Conservation (phyloP, 2,113 vertebrate species). For the Corythaeola cristata region DNA sequence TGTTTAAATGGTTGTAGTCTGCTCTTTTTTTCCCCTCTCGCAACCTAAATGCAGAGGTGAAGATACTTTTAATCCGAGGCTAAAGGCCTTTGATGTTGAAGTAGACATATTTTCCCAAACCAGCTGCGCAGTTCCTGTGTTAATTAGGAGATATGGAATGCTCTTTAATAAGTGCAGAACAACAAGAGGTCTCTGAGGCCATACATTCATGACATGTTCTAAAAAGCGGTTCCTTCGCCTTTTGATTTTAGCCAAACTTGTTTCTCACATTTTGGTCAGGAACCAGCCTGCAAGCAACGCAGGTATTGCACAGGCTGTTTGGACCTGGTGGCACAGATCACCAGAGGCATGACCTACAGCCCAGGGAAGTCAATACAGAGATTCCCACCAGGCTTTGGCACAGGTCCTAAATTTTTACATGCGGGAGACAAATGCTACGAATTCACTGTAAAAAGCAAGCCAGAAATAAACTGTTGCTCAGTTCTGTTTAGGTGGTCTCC, state of each 20-base stretch:
- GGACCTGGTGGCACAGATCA: background rate
- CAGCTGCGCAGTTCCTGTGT: background rate
- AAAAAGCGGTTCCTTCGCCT: background rate
- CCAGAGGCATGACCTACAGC: background rate
- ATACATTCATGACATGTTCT: background rate
- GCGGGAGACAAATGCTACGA: background rate
- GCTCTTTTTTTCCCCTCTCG: background rate
- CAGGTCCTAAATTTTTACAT: background rate
- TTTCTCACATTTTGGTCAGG: background rate
- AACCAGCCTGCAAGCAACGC: background rate
- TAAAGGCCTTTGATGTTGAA: background rate
- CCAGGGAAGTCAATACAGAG: background rate
- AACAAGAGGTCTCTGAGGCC: background rate
- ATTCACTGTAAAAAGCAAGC: background rate
- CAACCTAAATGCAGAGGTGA: background rate
- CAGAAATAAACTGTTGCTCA: background rate
- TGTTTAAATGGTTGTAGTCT: background rate
- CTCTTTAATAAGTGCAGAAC: background rate
- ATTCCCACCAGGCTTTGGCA: background rate
- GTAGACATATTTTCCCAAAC: background rate
- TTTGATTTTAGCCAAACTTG: background rate
- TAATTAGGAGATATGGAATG: background rate
- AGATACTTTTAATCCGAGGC: background rate
- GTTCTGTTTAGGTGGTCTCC: background rate
- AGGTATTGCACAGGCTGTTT: background rate